Evolutionary conservation across 2,113 vertebrate genomes (phyloP).

Genomic region (Barnardius zonarius): DNA sequence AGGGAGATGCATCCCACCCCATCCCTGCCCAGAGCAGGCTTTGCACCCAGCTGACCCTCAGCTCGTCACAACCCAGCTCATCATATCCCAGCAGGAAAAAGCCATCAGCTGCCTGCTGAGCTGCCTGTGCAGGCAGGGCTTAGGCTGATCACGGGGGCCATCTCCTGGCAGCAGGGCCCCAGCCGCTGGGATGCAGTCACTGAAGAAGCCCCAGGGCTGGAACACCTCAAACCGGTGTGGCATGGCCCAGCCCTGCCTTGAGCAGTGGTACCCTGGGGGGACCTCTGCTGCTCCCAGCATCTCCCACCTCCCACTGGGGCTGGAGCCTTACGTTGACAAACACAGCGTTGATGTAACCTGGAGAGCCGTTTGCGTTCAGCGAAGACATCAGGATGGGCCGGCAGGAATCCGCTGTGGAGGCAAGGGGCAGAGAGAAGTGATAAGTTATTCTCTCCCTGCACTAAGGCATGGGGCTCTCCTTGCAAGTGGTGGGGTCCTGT

Average conservation of each 20-base stretch:
- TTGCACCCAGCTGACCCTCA: too few species aligned
- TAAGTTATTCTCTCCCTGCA: background rate
- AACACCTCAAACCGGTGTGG: background rate
- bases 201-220: background rate
- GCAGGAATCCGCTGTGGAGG: conserved; percentile 25
- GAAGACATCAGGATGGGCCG: conserved; percentile 64
- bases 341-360: conserved; percentile 66
- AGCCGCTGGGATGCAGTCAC: rapidly evolving
- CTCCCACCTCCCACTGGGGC: rapidly evolving
- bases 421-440: background rate
- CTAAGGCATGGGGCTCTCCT: background rate
- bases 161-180: background rate
- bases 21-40: background rate
- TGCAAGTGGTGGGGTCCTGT: rapidly evolving
- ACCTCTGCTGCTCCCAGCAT: background rate
- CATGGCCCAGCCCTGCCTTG: background rate
- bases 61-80: background rate
- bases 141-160: background rate
- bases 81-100: background rate
- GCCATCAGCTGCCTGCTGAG: background rate
- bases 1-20: rapidly evolving
- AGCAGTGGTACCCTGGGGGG: rapidly evolving
- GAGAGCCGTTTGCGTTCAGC: background rate
- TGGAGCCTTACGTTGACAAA: conserved; percentile 44
- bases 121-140: background rate